phyloP scores from a whole-genome alignment of 2,888 invertebrate genomes.

The Napeogenes sylphis region DNA sequence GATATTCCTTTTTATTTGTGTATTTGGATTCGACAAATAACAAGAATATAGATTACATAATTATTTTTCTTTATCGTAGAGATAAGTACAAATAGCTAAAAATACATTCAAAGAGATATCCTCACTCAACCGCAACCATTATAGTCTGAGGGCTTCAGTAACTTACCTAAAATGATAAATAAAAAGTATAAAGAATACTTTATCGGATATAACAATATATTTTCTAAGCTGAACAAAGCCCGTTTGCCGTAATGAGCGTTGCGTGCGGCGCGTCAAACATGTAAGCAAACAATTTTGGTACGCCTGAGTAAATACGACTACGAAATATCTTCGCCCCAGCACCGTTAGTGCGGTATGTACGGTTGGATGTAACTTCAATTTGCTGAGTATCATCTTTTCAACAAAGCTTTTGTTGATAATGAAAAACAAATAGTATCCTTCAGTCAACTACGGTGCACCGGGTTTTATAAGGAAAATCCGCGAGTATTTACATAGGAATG shows the following conservation, averaged over 20 bases:
- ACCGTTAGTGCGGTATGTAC: constrained; percentile 64
- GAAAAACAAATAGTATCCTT: constrained; percentile 72
- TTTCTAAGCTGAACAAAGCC: constrained; percentile 73
- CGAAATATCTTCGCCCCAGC: constrained; percentile 72
- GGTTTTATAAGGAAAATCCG: constrained; percentile 56
- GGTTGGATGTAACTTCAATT: constrained; percentile 64
- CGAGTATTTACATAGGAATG: constrained; percentile 38
- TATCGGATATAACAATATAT: constrained; percentile 71
- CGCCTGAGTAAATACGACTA: constrained; percentile 76
- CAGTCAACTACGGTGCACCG: constrained; percentile 59
- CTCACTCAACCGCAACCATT: constrained; percentile 62
- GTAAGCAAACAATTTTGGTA: constrained; percentile 76
- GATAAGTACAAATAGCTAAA: constrained; percentile 27
- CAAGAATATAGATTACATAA: constrained; percentile 22
- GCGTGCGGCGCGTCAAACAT: constrained; percentile 76
- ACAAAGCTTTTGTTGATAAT: constrained; percentile 73
- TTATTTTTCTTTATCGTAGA: background rate
- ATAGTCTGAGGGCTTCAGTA: constrained; percentile 53
- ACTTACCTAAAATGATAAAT: constrained; percentile 73
- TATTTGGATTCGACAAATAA: constrained; percentile 16
- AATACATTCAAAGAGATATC: constrained; percentile 56
- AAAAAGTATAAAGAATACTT: constrained; percentile 68
- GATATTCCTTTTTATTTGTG: background rate
- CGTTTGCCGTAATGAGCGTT: constrained; percentile 73
- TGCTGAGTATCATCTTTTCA: constrained; percentile 71